These are phyloP conservation scores for Lepus timidus DNA, from an alignment of 2,113 vertebrate species.

Conservation along the genomic window DNA sequence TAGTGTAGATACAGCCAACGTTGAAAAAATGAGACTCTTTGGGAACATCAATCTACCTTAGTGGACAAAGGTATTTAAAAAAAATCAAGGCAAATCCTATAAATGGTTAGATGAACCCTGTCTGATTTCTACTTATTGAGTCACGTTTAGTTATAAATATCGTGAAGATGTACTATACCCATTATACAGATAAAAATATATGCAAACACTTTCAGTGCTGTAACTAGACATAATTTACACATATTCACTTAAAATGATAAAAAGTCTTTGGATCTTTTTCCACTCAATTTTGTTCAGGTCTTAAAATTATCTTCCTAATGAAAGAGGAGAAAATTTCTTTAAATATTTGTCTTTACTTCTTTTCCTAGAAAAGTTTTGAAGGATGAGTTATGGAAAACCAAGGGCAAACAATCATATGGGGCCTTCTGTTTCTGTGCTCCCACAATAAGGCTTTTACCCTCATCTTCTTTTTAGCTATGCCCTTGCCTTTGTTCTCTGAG, in stretches of 20 bases:
- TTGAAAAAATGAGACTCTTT: not conserved
- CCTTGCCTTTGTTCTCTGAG: slow-evolving; percentile 68
- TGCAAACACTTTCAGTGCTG: not conserved
- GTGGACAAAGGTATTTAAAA: slow-evolving; percentile 15
- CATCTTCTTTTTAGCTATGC: slow-evolving; percentile 50
- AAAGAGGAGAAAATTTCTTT: slow-evolving; percentile 26
- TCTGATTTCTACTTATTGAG: slow-evolving; percentile 39
- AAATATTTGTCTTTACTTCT: slow-evolving; percentile 33
- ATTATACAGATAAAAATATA: slow-evolving; percentile 11
- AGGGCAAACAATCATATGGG: not conserved
- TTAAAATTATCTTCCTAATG: slow-evolving; percentile 37
- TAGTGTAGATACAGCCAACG: not conserved
- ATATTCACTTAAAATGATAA: slow-evolving; percentile 17
- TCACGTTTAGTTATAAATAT: slow-evolving; percentile 49
- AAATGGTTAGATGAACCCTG: not conserved
- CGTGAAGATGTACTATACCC: not conserved
- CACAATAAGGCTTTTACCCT: not conserved
- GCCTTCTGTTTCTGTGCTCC: slow-evolving; percentile 12
- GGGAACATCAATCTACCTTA: not conserved
- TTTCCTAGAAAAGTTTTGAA: slow-evolving; percentile 42
- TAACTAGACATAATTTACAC: not conserved
- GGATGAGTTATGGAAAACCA: slow-evolving; percentile 10
- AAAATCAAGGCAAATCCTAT: slow-evolving; percentile 22
- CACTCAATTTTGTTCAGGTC: not conserved
- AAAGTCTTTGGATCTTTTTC: slow-evolving; percentile 7